These are phyloP conservation scores for Melanaphis sacchari DNA, from an alignment of 1,140 invertebrate species.

Conservation along the genomic window DNA sequence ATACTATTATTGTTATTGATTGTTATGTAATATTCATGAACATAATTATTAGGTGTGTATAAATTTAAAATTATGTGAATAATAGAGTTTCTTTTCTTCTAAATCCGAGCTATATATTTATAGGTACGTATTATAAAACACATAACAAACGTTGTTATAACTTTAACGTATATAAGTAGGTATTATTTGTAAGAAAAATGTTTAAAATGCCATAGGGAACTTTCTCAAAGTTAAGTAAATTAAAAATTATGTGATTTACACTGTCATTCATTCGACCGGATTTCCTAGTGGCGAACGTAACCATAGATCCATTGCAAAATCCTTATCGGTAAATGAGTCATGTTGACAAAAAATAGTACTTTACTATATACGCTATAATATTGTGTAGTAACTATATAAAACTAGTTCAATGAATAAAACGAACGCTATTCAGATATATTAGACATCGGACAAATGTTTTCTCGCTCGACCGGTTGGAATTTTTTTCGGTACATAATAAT, in stretches of 20 bases:
- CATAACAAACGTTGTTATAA: not conserved
- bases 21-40: not conserved
- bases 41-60: not conserved
- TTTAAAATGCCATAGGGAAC: not conserved
- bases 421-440: not conserved
- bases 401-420: constrained; percentile 23
- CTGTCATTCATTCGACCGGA: constrained; percentile 1
- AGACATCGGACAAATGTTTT: not conserved
- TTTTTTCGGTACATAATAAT: not conserved
- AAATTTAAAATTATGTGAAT: not conserved
- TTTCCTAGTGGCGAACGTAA: not conserved
- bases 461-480: not conserved
- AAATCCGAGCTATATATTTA: not conserved
- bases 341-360: not conserved
- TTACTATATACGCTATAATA: not conserved
- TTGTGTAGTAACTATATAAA: not conserved
- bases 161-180: not conserved
- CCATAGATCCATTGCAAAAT: not conserved
- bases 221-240: constrained; percentile 18
- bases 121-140: not conserved
- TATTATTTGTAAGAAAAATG: not conserved
- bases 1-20: not conserved
- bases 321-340: not conserved
- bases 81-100: not conserved
- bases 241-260: not conserved